Base-by-base conservation (phyloP, 1,140 invertebrate genomes). In the Lepidurus arcticus region DNA sequence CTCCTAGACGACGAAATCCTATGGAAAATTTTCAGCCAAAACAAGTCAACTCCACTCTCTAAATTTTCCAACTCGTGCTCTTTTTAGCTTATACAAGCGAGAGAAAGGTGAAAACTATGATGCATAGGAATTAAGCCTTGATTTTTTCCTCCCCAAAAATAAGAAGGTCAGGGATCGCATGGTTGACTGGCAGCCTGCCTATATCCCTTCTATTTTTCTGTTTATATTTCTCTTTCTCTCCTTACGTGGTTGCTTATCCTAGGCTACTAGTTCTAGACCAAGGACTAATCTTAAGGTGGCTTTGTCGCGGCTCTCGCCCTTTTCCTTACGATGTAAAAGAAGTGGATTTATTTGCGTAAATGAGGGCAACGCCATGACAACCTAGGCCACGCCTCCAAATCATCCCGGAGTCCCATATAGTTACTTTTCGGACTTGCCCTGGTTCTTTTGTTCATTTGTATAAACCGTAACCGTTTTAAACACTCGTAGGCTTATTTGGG, bases 161-260 rank as follows among this genome's bases (percentile, higher is more conserved):
- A 65, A 65, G 53, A 65, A 65, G 53, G 53, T 65, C 53, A 65
- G 53, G 53, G 53, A 65, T 65, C 21, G 53, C 53, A 65, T 65
- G 53, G 9, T 65, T 65, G 53, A 65, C 53, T 65, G 53, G 53
- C 53, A 65, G 53, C 16, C n/a, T 65, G 53, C 53, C 53, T 9
- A 65, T 65, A 13, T 65, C 21, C 53, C 13, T 65, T 65, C 21
- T 65, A n/a, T 65, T 65, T 47, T 16, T 47, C 45, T 10, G 45
- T 47, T 21, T 65, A 65, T 65, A 9, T 7, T 47, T 65, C 9
- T 21, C 53, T 65, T 9, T 65, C 16, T 13, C 53, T 21, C 21
- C 16, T 13, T 65, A 65, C 16, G 21, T n/a, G 53, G 16, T 9
- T 10, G 16, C 6, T 21, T 65, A 21, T 65, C 53, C 53, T 65